Evolutionary conservation across 2,888 invertebrate species (phyloP).

Genomic region (Hedya salicella): DNA sequence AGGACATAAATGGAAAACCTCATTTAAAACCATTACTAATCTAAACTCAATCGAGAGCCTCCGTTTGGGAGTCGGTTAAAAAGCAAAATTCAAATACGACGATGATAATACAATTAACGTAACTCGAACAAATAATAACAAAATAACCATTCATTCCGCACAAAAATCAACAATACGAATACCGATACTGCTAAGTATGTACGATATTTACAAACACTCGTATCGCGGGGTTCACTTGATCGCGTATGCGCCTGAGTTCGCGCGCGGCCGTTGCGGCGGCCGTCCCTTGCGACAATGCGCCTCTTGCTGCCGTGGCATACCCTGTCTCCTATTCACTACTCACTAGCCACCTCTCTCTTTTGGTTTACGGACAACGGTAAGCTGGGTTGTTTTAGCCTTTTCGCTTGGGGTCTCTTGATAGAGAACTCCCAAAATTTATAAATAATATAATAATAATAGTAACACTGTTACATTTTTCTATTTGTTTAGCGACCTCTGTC

Average conservation of each 20-base stretch:
- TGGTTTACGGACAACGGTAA: constrained; percentile 68
- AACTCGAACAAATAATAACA: constrained; percentile 17
- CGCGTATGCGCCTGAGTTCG: constrained; percentile 68
- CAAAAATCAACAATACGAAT: constrained; percentile 39
- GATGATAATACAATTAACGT: not conserved
- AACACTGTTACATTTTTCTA: too few relatives aligned
- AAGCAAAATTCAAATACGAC: too few relatives aligned
- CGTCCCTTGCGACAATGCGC: constrained; percentile 80
- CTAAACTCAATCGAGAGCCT: too few relatives aligned
- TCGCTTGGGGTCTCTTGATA: constrained; percentile 23
- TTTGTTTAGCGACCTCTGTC: too few relatives aligned
- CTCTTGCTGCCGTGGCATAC: constrained; percentile 67
- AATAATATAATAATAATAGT: too few relatives aligned
- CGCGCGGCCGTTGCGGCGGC: constrained; percentile 79
- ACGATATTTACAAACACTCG: constrained; percentile 44
- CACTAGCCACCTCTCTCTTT: constrained; percentile 83
- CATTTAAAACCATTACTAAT: not conserved
- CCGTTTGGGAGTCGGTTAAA: too few relatives aligned
- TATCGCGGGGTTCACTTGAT: constrained; percentile 43
- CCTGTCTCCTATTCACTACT: constrained; percentile 69
- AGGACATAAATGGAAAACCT: not conserved
- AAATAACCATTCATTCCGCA: constrained; percentile 34
- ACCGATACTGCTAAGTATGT: constrained; percentile 19
- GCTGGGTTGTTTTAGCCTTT: constrained; percentile 47
- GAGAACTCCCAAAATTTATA: not conserved